Evolutionary conservation across 1,140 invertebrate species (phyloP).

Genomic region (Lepidotrigona ventralis): DNA sequence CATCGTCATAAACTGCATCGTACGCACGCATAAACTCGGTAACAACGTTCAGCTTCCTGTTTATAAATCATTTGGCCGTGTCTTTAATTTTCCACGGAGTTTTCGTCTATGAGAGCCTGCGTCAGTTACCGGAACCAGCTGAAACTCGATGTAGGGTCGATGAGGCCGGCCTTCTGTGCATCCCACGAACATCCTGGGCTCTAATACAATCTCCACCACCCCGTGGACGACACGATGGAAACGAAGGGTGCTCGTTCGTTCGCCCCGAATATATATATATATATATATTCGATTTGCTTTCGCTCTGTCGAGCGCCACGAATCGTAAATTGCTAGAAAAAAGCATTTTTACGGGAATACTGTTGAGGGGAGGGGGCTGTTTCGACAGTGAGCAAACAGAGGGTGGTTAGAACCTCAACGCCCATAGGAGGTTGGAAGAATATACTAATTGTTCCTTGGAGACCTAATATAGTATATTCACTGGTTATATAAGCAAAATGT

Average conservation of each 20-base stretch:
- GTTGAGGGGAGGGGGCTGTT: neutral
- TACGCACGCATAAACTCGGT: neutral
- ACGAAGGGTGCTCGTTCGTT: constrained; percentile 50
- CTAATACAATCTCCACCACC: constrained; percentile 33
- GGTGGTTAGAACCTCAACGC: too few relatives aligned
- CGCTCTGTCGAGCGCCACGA: neutral
- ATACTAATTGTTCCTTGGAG: neutral
- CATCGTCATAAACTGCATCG: neutral
- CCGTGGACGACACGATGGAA: constrained; percentile 40
- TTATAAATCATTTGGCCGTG: constrained; percentile 31
- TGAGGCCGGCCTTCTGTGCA: constrained; percentile 36
- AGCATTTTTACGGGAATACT: neutral
- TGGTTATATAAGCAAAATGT: too few relatives aligned
- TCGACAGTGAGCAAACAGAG: too few relatives aligned
- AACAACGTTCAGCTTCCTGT: neutral
- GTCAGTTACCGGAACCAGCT: constrained; percentile 21
- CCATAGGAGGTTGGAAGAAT: too few relatives aligned
- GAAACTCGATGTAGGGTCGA: neutral
- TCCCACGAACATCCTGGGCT: constrained; percentile 18
- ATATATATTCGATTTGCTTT: constrained; percentile 42
- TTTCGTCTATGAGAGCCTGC: constrained; percentile 18
- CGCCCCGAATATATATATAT: neutral
- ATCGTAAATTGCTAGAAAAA: constrained; percentile 1
- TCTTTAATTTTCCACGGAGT: constrained; percentile 38
- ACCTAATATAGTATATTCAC: too few relatives aligned